Percentiles rank a stretch among this genome's conserved stretches.
These are phyloP conservation scores for Lobophora halterata DNA, from an alignment of 2,888 invertebrate species.

Conservation along the genomic window DNA sequence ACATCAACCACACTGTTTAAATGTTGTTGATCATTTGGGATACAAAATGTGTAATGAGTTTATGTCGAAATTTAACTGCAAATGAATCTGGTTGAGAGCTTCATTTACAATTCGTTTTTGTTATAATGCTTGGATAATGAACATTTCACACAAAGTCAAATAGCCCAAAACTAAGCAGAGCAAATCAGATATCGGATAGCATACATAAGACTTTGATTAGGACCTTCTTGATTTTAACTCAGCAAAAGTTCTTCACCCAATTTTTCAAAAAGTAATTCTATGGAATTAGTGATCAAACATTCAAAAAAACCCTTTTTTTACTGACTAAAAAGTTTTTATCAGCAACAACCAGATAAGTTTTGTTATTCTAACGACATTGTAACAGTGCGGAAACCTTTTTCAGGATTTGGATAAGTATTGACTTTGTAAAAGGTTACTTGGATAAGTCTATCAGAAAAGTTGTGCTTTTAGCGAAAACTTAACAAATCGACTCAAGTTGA, in stretches of 20 bases:
- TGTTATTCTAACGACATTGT: slow-evolving; percentile 22
- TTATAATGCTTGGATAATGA: no score
- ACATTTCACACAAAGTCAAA: no score
- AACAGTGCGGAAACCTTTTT: slow-evolving; percentile 36
- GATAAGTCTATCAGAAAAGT: slow-evolving; percentile 38
- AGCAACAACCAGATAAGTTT: slow-evolving; percentile 14
- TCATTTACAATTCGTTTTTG: no score
- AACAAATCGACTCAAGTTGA: slow-evolving; percentile 13
- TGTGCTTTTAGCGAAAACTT: slow-evolving; percentile 27
- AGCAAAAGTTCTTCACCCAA: no score
- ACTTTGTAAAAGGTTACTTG: slow-evolving; percentile 35
- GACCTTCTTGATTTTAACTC: no score
- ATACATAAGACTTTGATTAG: no score
- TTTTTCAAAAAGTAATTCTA: no score
- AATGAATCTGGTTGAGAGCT: no score
- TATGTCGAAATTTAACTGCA: no score
- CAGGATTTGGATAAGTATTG: slow-evolving; percentile 38
- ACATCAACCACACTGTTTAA: slow-evolving; percentile 16
- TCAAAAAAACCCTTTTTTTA: slow-evolving; percentile 9
- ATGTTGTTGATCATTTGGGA: slow-evolving; percentile 11
- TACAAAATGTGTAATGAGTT: slow-evolving; percentile 2
- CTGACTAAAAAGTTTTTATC: slow-evolving; percentile 18
- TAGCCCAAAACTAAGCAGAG: no score
- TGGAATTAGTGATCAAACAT: no score
- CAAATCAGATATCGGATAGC: no score